Evolutionary conservation across 1,140 invertebrate species (phyloP), one percentile per base, ranked within the genome.

Genomic region (Neomicropteryx cornuta): DNA sequence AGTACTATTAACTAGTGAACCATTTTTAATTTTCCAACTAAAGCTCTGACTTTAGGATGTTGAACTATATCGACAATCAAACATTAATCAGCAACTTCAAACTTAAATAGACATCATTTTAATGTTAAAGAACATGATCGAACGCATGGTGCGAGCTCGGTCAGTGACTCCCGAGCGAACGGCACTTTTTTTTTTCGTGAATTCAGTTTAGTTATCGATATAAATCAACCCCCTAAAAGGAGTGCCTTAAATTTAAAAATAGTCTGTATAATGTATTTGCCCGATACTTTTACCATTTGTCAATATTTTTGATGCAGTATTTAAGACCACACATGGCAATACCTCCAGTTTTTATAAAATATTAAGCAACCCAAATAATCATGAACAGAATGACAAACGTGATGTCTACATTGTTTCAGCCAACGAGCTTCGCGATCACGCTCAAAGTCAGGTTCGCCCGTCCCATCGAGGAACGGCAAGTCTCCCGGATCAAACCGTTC

Each of bases 361-460:
- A n/a, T n/a, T 3, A 18, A 33, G 10, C 10, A 16, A 34, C 53
- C 53, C 5, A 18, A 28, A 35, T 52, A 8, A 8, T 27, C n/a
- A n/a, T 27, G 8, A 8, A 27, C 24, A 8, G 6, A 27, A 8
- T 8, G 8, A 27, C 8, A 8, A n/a, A 27, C 8, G n/a, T 27
- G 24, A 27, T 28, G 19, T n/a, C 27, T 22, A 10, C 8, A 21
- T 37, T 19, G 33, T 11, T 63, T 57, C 4, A 55, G 55, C n/a
- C n/a, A n/a, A n/a, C n/a, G n/a, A n/a, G n/a, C n/a, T 21, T 57
- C 49, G 2, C 56, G 55, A 3, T 68, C 64, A 3, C 48, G 59
- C 6, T 63, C 60, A 3, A 46, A 53, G 29, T 66, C 63, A 36
- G 51, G 56, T 1, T 68, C 66, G 1, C 57, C 62, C 33, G 59